Base-by-base conservation (phyloP, 2,797 vertebrate species). In the Melanotaenia maccullochi region DNA sequence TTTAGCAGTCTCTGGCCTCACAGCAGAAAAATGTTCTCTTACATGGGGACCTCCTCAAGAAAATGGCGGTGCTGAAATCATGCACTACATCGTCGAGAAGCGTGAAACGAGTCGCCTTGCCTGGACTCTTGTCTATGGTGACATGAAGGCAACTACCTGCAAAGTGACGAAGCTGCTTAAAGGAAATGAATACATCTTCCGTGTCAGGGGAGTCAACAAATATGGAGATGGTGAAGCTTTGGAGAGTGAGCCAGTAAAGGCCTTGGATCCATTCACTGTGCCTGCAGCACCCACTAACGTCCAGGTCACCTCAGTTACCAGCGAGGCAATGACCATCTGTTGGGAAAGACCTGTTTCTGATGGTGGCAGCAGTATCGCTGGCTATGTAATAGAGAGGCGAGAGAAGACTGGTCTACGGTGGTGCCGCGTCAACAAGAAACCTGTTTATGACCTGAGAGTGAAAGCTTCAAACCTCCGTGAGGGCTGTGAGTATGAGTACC, bases 351-450 rank as follows among this genome's bases (percentile, higher is more conserved):
- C 98, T 7, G 93, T 95, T 38, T 96, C 94, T 85, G 98, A 99
- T 89, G 98, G 98, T 75, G 98, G 98, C 60, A 99, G 76, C 89
- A 96, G 97, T 79, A 99, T 99, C 77, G 90, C 91, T 83, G 96
- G 98, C 60, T 99, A 99, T 81, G 94, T 99, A 44, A 99, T 99
- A 91, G 98, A 99, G 93, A 97, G 96, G 76, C 92, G 96, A 81
- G 98, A 99, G 91, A 99, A 98, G 90, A 95, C 94, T 38, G 97
- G 97, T 82, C 93, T 99, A 24, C 95, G 96, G 68, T 99, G 98
- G 98, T 94, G 97, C 59, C 96, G 98, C 75, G 97, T 99, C 44
- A 98, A 99, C 92, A 99, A 99, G 93, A 99, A 97, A 78, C 97
- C 97, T 66, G 98, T 99, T 82, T 99, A 98, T 90, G 98, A 99